Conservation (phyloP, 2,888 invertebrate species). For the Phania funesta region DNA sequence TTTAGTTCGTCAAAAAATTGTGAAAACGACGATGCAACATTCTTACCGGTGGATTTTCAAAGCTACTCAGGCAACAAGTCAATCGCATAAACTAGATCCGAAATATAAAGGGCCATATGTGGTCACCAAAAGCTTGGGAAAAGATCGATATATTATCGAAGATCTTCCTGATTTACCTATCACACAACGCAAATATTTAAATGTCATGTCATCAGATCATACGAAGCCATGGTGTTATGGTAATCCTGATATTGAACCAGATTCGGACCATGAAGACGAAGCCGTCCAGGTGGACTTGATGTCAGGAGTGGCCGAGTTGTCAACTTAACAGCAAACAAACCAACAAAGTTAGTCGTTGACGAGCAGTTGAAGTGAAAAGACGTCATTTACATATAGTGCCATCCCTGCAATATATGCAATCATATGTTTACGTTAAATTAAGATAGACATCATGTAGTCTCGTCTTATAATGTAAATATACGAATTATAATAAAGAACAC, state of each 20-base stretch:
- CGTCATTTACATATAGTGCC: too few relatives aligned
- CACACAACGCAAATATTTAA: conserved; percentile 38
- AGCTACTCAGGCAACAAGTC: not conserved
- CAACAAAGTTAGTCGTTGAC: not conserved
- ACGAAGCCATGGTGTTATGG: conserved; percentile 55
- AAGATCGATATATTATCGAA: conserved; percentile 24
- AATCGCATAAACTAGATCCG: not conserved
- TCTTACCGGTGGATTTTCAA: not conserved
- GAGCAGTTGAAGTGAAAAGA: not conserved
- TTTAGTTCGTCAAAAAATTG: not conserved
- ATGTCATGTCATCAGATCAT: conserved; percentile 48
- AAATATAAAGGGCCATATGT: not conserved
- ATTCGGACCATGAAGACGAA: not conserved
- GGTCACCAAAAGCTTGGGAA: not conserved
- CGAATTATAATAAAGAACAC: too few relatives aligned
- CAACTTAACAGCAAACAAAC: not conserved
- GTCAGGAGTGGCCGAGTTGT: conserved; percentile 9
- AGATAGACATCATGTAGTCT: too few relatives aligned
- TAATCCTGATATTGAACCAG: not conserved
- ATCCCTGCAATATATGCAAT: too few relatives aligned
- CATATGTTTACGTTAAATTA: too few relatives aligned
- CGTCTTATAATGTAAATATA: too few relatives aligned
- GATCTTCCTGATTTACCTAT: conserved; percentile 39
- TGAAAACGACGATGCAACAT: not conserved
- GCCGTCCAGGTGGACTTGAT: not conserved